phyloP scores from a whole-genome alignment of 2,797 vertebrate species.

The Pseudocheirus occidentalis region DNA sequence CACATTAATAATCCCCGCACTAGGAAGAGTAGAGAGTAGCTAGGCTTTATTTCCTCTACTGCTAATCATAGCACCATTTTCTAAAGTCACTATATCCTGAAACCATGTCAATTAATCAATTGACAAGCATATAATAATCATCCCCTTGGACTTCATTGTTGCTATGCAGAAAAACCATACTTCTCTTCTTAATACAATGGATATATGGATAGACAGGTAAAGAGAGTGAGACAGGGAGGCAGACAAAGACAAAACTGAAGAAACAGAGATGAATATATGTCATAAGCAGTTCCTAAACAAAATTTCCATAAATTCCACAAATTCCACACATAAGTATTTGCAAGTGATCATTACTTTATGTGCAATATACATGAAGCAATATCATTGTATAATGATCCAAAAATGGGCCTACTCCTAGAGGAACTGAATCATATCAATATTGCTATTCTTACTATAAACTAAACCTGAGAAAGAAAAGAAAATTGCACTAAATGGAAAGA shows the following conservation, averaged over 20 bases:
- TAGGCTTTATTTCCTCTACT: not conserved
- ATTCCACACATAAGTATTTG: not conserved
- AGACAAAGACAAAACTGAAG: not conserved
- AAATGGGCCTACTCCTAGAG: not conserved
- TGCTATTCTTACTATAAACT: not conserved
- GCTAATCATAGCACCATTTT: not conserved
- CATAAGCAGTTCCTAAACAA: not conserved
- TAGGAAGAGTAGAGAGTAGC: not conserved
- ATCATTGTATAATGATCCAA: not conserved
- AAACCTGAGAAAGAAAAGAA: not conserved
- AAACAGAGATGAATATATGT: not conserved
- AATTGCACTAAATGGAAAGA: not conserved
- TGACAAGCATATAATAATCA: not conserved
- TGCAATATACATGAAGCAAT: not conserved
- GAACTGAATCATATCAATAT: not conserved
- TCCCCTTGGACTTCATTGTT: not conserved
- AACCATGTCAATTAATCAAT: not conserved
- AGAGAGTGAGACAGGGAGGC: not conserved
- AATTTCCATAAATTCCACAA: not conserved
- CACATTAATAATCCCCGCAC: not conserved
- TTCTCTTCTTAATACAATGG: not conserved
- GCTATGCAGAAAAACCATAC: not conserved
- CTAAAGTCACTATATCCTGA: not conserved
- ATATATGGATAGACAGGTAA: not conserved
- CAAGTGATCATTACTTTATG: not conserved